Conservation (phyloP, 1,140 invertebrate genomes). For the Drosophila sp. region DNA sequence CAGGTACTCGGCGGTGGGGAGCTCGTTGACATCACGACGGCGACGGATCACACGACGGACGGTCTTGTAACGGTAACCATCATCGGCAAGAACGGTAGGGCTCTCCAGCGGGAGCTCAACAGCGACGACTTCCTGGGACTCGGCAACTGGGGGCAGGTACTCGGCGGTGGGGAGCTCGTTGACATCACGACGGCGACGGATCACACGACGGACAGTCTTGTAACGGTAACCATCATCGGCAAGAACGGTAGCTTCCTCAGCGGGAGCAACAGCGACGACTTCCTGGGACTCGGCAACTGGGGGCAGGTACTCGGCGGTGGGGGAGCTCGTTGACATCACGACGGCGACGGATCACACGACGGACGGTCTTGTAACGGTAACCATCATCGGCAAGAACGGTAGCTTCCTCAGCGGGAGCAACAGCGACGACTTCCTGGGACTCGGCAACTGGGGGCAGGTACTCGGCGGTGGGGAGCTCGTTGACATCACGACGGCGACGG, state of each 20-base stretch:
- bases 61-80: constrained; percentile 75
- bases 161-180: constrained; percentile 52
- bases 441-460: constrained; percentile 61
- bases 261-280: constrained; percentile 28
- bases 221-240: constrained; percentile 66
- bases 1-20: constrained; percentile 62
- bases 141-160: constrained; percentile 56
- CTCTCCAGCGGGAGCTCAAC: constrained; percentile 43
- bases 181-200: constrained; percentile 65
- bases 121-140: constrained; percentile 35
- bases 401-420: too few relatives aligned
- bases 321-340: constrained; percentile 66
- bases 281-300: constrained; percentile 39
- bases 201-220: constrained; percentile 55
- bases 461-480: constrained; percentile 56
- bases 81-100: too few relatives aligned
- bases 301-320: constrained; percentile 58
- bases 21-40: constrained; percentile 70
- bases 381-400: constrained; percentile 64
- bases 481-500: constrained; percentile 70
- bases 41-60: constrained; percentile 69
- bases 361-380: constrained; percentile 73
- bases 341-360: constrained; percentile 64
- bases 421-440: constrained; percentile 15
- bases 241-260: too few relatives aligned